Conservation (phyloP, 2,113 vertebrate species). For the Equus przewalskii region DNA sequence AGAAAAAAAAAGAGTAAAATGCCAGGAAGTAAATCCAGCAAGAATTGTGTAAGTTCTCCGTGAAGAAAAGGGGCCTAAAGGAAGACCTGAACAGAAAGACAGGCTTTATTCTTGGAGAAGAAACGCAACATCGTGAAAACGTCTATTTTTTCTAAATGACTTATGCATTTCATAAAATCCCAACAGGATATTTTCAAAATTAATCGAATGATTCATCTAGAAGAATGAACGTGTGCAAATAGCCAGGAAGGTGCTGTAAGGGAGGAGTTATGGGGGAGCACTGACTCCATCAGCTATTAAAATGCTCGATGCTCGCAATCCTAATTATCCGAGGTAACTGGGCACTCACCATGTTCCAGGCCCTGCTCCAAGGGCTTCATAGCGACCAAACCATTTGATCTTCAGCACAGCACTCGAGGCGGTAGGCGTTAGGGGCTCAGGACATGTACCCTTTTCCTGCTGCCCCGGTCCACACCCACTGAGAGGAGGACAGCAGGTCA, state of each 20-base stretch:
- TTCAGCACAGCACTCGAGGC: background rate
- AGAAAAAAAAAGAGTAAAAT: background rate
- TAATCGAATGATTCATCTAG: background rate
- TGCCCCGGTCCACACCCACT: background rate
- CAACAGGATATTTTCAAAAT: background rate
- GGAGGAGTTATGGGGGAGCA: background rate
- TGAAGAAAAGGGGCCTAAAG: background rate
- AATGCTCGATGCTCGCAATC: background rate
- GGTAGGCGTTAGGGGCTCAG: background rate
- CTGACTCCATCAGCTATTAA: background rate
- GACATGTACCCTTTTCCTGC: too few relatives aligned
- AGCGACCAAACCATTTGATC: background rate
- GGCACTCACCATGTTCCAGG: background rate
- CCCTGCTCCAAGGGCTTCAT: background rate
- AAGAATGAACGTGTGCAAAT: background rate
- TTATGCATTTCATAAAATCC: constrained; percentile 33
- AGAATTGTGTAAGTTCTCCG: background rate
- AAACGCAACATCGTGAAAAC: background rate
- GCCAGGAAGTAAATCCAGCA: background rate
- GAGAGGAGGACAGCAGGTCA: too few relatives aligned
- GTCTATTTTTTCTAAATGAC: background rate
- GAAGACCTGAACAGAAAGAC: background rate
- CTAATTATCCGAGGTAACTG: background rate
- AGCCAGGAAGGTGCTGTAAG: background rate
- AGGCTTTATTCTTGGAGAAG: background rate